These are phyloP conservation scores for Ornithoptera alexandrae DNA, from an alignment of 2,888 invertebrate genomes.

Conservation along the genomic window DNA sequence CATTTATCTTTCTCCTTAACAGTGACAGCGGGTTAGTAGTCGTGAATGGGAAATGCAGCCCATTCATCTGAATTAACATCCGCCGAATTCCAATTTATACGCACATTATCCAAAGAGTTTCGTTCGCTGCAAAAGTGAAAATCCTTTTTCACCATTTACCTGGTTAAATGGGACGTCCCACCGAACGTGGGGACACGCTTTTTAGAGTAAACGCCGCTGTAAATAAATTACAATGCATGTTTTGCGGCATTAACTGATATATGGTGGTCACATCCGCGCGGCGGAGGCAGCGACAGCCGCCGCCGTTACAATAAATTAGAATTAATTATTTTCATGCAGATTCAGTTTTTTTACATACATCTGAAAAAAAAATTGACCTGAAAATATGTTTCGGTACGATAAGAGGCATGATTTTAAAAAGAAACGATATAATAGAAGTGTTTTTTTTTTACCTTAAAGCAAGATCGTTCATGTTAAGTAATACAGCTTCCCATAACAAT, in stretches of 20 bases:
- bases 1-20: not conserved
- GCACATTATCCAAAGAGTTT: constrained; percentile 11
- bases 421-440: too few relatives aligned
- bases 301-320: constrained; percentile 28
- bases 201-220: constrained; percentile 43
- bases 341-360: not conserved
- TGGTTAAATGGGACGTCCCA: constrained; percentile 45
- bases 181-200: constrained; percentile 47
- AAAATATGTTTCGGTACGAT: too few relatives aligned
- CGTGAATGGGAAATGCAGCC: not conserved
- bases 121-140: constrained; percentile 29
- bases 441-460: too few relatives aligned
- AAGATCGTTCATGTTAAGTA: too few relatives aligned
- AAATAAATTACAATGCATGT: constrained; percentile 45
- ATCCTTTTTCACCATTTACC: constrained; percentile 49
- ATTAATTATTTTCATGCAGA: constrained; percentile 23
- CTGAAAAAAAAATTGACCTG: too few relatives aligned
- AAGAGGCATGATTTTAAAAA: too few relatives aligned
- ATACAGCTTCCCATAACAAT: too few relatives aligned
- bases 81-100: constrained; percentile 24
- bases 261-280: constrained; percentile 39
- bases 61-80: constrained; percentile 18
- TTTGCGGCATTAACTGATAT: constrained; percentile 43
- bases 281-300: constrained; percentile 28
- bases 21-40: not conserved